phyloP scores from a whole-genome alignment of 2,113 vertebrate species.

The Paedocypris sp. region DNA sequence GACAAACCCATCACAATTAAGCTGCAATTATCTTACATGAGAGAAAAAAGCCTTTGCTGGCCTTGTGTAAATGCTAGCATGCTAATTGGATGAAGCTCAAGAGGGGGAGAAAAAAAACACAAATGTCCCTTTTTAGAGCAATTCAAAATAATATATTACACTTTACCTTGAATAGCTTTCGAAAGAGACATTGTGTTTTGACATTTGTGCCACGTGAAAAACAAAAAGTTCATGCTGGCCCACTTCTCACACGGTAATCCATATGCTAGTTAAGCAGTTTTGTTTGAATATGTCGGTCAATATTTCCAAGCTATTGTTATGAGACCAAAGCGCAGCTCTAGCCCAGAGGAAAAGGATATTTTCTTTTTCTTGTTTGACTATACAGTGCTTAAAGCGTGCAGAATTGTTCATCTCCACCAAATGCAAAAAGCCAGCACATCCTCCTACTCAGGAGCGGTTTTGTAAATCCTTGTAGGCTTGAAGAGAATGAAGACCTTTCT shows the following conservation, averaged over 20 bases:
- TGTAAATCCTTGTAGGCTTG: conserved; percentile 29
- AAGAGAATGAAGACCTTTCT: conserved; percentile 44
- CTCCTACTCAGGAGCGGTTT: conserved; percentile 41
- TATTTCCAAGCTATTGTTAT: conserved; percentile 40
- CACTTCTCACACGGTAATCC: conserved; percentile 32
- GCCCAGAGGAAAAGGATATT: conserved; percentile 36
- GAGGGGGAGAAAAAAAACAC: neutral
- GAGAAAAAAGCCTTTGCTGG: conserved; percentile 34
- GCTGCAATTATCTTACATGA: conserved; percentile 41
- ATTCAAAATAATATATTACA: too few relatives aligned
- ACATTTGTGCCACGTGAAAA: too few relatives aligned
- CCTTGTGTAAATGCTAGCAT: neutral
- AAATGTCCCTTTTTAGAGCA: neutral
- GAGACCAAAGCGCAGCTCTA: conserved; percentile 33
- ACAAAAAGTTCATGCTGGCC: too few relatives aligned
- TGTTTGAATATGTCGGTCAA: conserved; percentile 41
- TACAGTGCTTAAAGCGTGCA: conserved; percentile 34
- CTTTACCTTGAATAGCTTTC: too few relatives aligned
- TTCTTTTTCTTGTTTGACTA: conserved; percentile 31
- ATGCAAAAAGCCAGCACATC: conserved; percentile 40
- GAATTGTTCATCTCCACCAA: conserved; percentile 48
- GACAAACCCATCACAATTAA: conserved; percentile 40
- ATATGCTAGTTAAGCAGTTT: conserved; percentile 39
- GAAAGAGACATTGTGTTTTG: too few relatives aligned
- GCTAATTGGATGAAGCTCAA: neutral